Conservation (phyloP, 2,888 invertebrate genomes). For the Pollenia angustigena region DNA sequence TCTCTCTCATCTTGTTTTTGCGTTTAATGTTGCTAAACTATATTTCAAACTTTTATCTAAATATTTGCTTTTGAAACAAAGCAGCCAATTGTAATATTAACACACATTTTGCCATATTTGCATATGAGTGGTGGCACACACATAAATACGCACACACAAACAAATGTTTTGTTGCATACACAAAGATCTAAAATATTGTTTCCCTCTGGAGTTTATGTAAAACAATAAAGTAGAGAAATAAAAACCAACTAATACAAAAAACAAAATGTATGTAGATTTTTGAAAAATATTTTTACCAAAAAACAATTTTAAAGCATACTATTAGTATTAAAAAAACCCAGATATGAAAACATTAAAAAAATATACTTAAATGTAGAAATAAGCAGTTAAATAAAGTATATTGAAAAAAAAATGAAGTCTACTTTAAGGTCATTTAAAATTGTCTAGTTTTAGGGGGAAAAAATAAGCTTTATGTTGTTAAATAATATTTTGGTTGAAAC, state of each 20-base stretch:
- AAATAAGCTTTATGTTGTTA: not conserved
- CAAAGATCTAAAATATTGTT: slow-evolving; percentile 58
- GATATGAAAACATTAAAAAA: no score
- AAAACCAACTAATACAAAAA: slow-evolving; percentile 35
- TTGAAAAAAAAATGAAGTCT: not conserved
- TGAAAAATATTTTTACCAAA: slow-evolving; percentile 6
- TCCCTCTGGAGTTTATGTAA: slow-evolving; percentile 61
- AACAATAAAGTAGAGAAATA: slow-evolving; percentile 58
- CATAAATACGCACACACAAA: slow-evolving; percentile 14
- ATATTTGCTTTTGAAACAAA: slow-evolving; percentile 70
- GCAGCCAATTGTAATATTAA: slow-evolving; percentile 71
- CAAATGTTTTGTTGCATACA: not conserved
- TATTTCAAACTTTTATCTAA: slow-evolving; percentile 70
- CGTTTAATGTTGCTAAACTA: slow-evolving; percentile 54
- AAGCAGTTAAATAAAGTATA: slow-evolving; percentile 10
- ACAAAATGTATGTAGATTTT: slow-evolving; percentile 11
- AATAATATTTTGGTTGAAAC: not conserved
- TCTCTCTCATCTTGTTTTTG: not conserved
- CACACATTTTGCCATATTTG: slow-evolving; percentile 68
- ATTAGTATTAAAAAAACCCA: no score
- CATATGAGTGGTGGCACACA: slow-evolving; percentile 46
- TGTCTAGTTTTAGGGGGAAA: no score
- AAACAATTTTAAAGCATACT: not conserved
- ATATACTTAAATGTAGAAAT: no score
- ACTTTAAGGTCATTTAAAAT: not conserved